These are phyloP conservation scores for Xiphias gladius DNA, from an alignment of 2,113 vertebrate species.

Conservation along the genomic window DNA sequence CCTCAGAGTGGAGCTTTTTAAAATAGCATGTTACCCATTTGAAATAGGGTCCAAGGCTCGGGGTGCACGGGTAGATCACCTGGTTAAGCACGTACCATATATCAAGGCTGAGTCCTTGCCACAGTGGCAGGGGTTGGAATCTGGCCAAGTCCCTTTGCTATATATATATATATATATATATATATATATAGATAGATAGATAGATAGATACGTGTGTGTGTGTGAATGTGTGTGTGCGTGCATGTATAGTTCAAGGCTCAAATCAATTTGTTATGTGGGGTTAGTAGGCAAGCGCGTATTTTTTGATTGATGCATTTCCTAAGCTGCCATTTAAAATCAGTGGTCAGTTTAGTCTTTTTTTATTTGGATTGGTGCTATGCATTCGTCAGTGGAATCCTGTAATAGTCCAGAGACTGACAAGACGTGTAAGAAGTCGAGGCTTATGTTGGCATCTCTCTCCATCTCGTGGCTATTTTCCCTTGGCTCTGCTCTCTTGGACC, in stretches of 20 bases:
- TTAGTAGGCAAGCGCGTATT: conserved; percentile 54
- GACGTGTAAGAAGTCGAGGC: conserved; percentile 50
- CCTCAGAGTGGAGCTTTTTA: conserved; percentile 11
- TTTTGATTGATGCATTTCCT: conserved; percentile 73
- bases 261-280: conserved; percentile 56
- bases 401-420: conserved; percentile 66
- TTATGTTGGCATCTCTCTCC: conserved; percentile 66
- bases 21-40: conserved; percentile 42
- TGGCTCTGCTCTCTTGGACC: conserved; percentile 52
- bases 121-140: neutral
- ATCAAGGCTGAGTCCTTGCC: neutral
- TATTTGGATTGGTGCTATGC: conserved; percentile 44
- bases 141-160: neutral
- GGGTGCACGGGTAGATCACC: neutral
- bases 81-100: neutral
- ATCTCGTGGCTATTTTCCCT: conserved; percentile 66
- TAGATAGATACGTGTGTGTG: no score
- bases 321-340: conserved; percentile 62
- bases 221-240: no score
- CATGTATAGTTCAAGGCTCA: conserved; percentile 36
- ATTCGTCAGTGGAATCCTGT: conserved; percentile 64
- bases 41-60: conserved; percentile 43
- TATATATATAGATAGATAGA: no score
- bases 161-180: neutral
- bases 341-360: conserved; percentile 60